Base-by-base conservation (phyloP, 2,888 invertebrate genomes). In the Galerucella calmariensis region DNA sequence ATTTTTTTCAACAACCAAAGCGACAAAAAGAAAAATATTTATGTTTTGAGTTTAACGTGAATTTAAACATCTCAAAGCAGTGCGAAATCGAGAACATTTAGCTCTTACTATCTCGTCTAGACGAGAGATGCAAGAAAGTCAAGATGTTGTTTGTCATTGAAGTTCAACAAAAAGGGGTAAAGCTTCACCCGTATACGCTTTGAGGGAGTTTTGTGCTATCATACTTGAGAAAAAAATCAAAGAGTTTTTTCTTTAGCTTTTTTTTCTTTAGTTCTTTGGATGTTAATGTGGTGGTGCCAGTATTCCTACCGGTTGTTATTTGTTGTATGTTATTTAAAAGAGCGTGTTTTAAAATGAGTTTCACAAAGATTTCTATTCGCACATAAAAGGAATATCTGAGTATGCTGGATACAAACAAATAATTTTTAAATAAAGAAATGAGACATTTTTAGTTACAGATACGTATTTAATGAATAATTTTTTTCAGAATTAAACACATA, bases 51-150 rank as follows among this genome's bases (percentile, higher is more conserved):
- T 65, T 12, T 14, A 53, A 68, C 56, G 58, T 20, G 35, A 58
- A 67, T 27, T 53, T 27, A 67, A 67, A 56, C 53, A 67, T 35
- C n/a, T 67, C 53, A 67, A 56, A 56, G 56, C 67, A 56, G 53
- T 67, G 53, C 10, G 58, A 56, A 67, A 67, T 58, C 67, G 35
- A 67, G 44, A 67, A 58, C 41, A 35, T 67, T 67, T 41, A 16
- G 44, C 14, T 59, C 59, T 69, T n/a, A 48, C 69, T 69, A 59
- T 69, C 69, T 69, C 14, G 69, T 69, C 69, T 68, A 69, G 69
- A 69, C 69, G 69, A 69, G 51, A 51, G 51, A 48, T 16, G 61
- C 16, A 58, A 51, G 46, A 61, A 69, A 69, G 69, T 69, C 69
- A 61, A 69, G 69, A 69, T 69, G 69, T 69, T 69, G 44, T 61